Evolutionary conservation across 2,888 invertebrate species (phyloP).

Genomic region (Muscina levida): DNA sequence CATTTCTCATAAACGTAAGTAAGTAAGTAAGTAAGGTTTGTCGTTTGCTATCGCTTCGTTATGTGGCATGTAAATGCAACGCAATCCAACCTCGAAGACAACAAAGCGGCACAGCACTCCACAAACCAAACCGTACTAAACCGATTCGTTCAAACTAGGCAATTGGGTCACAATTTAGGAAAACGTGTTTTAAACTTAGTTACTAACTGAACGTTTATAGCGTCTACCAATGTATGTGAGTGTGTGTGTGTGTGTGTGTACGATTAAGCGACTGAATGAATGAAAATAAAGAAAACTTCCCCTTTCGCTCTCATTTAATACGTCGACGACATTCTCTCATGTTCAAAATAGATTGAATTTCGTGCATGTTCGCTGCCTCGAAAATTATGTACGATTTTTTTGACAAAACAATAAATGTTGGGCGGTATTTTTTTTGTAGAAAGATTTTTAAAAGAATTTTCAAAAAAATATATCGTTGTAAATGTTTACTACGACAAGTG

Average conservation of each 20-base stretch:
- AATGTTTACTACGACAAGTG: no score
- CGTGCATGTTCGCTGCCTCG: conserved; percentile 42
- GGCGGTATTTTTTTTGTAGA: no score
- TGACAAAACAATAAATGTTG: no score
- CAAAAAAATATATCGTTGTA: no score
- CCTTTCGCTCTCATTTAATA: background rate
- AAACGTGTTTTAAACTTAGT: conserved; percentile 72
- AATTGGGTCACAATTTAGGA: conserved; percentile 79
- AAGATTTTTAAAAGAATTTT: no score
- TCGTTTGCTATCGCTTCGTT: conserved; percentile 43
- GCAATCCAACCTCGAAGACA: no score
- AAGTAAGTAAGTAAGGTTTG: no score
- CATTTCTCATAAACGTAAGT: background rate
- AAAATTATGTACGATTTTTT: background rate
- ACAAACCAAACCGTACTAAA: no score
- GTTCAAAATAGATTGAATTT: conserved; percentile 18
- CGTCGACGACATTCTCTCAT: no score
- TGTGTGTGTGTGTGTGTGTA: no score
- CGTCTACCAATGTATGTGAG: no score
- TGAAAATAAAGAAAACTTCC: conserved; percentile 41
- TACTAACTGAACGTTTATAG: conserved; percentile 13
- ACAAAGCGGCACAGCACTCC: no score
- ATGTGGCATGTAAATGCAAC: conserved; percentile 59
- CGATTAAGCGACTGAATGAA: conserved; percentile 24
- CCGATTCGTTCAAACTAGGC: conserved; percentile 70